Evolutionary conservation across 2,888 invertebrate genomes (phyloP), one percentile per base, ranked within the genome.

Genomic region (Philonicus albiceps): DNA sequence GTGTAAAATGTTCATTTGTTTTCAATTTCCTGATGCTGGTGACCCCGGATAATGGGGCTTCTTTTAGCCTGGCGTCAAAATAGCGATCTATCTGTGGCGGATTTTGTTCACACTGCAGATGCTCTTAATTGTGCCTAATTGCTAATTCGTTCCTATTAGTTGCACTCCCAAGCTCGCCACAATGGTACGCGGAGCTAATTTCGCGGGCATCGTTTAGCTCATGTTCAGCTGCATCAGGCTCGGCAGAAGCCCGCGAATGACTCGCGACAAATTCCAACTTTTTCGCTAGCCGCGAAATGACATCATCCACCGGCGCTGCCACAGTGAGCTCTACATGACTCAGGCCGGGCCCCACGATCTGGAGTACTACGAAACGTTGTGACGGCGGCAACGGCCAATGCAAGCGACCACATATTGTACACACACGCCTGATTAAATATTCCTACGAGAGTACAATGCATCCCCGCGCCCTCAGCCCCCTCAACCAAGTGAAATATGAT

Each of bases 61-160:
- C 49, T 19, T 49, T 49, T n/a, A 49, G 49, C 49, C n/a, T 49
- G 49, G 49, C 49, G 49, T 49, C 49, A 49, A 49, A 49, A 49
- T 49, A 49, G 49, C 49, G 49, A 49, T 49, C 0, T 16, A 75
- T 75, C 31, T 75, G n/a, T 4, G 40, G 13, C 43, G 76, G 7
- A 76, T 34, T 34, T 40, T 22, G 19, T 76, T 31, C 40, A 34
- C 76, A 76, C n/a, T 37, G 40, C 27, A 6, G 76, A 37, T 40
- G 22, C 34, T 76, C 40, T 76, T 76, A 76, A 76, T 76, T 76
- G 40, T 7, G 19, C 34, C 76, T 76, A 76, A 76, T 76, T 76
- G 76, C 22, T 76, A 76, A 76, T 76, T 76, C 76, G 40, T 40
- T 76, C 40, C 76, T 76, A 76, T 76, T 76, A 76, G 76, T 11